A percentile compares a stretch with the other conserved stretches of the same genome.
These are phyloP conservation scores for Halichoerus grypus DNA, from an alignment of 2,113 vertebrate genomes.

Conservation along the genomic window DNA sequence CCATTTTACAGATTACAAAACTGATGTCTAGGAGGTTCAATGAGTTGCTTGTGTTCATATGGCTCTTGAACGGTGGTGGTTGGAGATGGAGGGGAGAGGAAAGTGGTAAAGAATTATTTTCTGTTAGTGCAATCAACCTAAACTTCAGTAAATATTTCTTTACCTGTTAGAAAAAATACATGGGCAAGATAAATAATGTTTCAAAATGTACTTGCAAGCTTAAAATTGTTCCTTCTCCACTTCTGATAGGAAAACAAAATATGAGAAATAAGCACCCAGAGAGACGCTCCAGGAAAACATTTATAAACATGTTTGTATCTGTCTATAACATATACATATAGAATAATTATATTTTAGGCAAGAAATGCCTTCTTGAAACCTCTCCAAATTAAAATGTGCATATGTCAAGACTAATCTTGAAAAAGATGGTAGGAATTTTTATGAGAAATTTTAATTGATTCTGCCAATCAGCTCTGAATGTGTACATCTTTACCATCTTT, in stretches of 20 bases:
- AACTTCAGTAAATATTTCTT: background rate
- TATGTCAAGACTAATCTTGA: constrained; percentile 63
- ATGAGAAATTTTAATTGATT: constrained; percentile 61
- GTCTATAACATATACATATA: background rate
- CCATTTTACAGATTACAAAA: background rate
- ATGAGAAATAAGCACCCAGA: background rate
- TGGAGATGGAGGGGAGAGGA: background rate
- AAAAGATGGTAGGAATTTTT: constrained; percentile 69
- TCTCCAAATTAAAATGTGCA: background rate
- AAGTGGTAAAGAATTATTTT: background rate
- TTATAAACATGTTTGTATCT: background rate
- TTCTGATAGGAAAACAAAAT: constrained; percentile 21
- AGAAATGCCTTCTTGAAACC: background rate
- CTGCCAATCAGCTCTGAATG: constrained; percentile 31
- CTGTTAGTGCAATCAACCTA: background rate
- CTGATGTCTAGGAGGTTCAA: background rate
- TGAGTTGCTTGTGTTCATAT: background rate
- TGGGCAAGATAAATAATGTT: background rate
- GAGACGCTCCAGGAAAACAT: background rate
- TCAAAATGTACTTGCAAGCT: background rate
- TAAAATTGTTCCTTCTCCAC: background rate
- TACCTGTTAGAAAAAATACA: background rate
- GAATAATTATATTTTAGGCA: background rate
- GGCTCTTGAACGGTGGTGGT: background rate
- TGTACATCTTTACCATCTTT: background rate